A percentile compares a stretch with the other conserved stretches of the same genome.
Conservation (phyloP, 2,113 vertebrate species). For the Halcyon senegalensis region DNA sequence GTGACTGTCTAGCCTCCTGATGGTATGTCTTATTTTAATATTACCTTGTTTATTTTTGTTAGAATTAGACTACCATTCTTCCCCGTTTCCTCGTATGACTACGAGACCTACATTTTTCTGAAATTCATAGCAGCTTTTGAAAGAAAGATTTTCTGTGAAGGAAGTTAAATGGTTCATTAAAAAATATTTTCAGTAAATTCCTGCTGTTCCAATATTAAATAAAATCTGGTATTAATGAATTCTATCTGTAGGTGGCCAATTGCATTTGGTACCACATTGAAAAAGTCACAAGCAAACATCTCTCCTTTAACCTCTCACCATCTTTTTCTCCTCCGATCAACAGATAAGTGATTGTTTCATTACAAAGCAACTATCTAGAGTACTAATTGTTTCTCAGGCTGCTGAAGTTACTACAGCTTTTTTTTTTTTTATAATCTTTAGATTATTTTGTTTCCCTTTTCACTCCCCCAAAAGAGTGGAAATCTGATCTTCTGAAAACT, state of each 20-base stretch:
- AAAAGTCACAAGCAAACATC: conserved; percentile 16
- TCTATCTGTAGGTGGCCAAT: conserved; percentile 3
- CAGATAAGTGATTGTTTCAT: neutral
- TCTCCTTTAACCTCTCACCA: conserved; percentile 1
- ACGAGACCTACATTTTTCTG: neutral
- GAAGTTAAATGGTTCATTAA: neutral
- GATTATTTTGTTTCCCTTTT: neutral
- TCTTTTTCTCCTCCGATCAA: neutral
- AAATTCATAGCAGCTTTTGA: neutral
- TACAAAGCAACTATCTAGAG: neutral
- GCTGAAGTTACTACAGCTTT: neutral
- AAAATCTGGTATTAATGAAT: conserved; percentile 34
- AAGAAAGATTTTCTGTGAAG: neutral
- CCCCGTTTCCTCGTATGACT: neutral
- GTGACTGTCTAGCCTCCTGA: neutral
- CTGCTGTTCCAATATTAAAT: conserved; percentile 18
- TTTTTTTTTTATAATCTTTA: neutral
- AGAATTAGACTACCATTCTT: neutral
- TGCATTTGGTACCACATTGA: neutral
- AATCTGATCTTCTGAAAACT: neutral
- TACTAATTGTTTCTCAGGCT: conserved; percentile 10
- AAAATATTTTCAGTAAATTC: conserved; percentile 15
- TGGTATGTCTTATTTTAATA: neutral
- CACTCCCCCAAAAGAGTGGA: neutral
- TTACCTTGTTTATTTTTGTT: neutral